Evolutionary conservation across 2,888 invertebrate species (phyloP), one percentile per base, ranked within the genome.

Genomic region (Molorchus minor): DNA sequence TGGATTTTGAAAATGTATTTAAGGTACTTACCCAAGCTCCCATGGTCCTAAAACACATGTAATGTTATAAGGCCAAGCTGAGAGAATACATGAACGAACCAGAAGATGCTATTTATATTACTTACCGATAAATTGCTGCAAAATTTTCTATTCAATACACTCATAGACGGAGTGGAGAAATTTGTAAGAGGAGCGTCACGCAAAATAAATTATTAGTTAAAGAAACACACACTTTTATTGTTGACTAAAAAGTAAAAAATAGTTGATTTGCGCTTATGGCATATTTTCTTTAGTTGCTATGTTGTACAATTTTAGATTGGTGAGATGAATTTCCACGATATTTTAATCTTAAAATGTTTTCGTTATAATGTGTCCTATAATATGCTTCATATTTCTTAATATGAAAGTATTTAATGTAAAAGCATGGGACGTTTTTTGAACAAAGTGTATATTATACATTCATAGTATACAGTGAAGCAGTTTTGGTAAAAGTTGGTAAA

Each of bases 21-120:
- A n/a, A n/a, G n/a, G 49, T 41, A 64, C 59, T 64, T 20, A 64
- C 59, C 61, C 61, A 61, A 38, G 41, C 58, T 53, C 47, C 56
- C 61, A 64, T 60, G 61, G 49, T 44, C 49, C 54, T 41, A 20
- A n/a, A 44, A 43, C 49, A 25, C 35, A 30, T 43, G 20, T 43
- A 43, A 46, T 13, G 51, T 36, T 36, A 60, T 43, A 38, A 15
- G 20, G 41, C 47, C 51, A 56, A 51, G 52, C 60, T 52, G 53
- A 47, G 52, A 56, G 47, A 46, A 54, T 29, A 60, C 16, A 16
- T 7, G 4, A 36, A 35, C 8, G 17, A 0, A 10, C 12, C 16
- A 20, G 45, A 10, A 36, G 40, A 56, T 25, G 52, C 36, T 46
- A 56, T 61, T 61, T 61, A 61, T 61, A 54, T 57, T 41, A 52